These are phyloP conservation scores for Corbicula japonica DNA, from an alignment of 2,888 invertebrate genomes.

Conservation along the genomic window DNA sequence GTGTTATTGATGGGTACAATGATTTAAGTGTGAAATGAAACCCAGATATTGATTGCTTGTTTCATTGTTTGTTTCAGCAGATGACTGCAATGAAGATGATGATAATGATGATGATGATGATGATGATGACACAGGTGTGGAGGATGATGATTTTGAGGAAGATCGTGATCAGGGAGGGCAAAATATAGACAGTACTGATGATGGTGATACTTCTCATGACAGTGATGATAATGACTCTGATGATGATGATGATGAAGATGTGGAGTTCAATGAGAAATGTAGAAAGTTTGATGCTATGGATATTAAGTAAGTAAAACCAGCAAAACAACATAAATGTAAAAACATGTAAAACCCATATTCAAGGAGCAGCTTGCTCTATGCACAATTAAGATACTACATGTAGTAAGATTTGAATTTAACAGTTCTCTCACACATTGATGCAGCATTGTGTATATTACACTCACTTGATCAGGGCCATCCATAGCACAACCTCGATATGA, in stretches of 20 bases:
- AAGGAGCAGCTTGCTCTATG: too few relatives aligned
- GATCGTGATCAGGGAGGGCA: background rate
- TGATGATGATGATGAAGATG: conserved; percentile 5
- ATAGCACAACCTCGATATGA: too few relatives aligned
- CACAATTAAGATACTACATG: too few relatives aligned
- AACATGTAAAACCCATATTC: too few relatives aligned
- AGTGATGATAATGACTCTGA: conserved; percentile 1
- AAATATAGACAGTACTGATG: conserved; percentile 29
- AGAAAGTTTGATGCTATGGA: conserved; percentile 16
- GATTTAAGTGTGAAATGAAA: too few relatives aligned
- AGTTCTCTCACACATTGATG: too few relatives aligned
- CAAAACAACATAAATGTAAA: too few relatives aligned
- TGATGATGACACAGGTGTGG: conserved; percentile 37
- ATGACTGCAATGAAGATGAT: conserved; percentile 51
- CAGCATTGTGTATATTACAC: too few relatives aligned
- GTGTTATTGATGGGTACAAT: too few relatives aligned
- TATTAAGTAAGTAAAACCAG: conserved; percentile 26
- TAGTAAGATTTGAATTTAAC: too few relatives aligned
- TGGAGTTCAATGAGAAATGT: conserved; percentile 1
- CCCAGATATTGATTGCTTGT: too few relatives aligned
- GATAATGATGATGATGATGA: conserved; percentile 44
- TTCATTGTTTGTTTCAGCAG: conserved; percentile 9
- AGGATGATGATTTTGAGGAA: conserved; percentile 19
- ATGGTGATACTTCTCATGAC: conserved; percentile 37
- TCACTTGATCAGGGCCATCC: too few relatives aligned